Evolutionary conservation across 1,140 invertebrate genomes (phyloP).

Genomic region (Drosophila guanche): DNA sequence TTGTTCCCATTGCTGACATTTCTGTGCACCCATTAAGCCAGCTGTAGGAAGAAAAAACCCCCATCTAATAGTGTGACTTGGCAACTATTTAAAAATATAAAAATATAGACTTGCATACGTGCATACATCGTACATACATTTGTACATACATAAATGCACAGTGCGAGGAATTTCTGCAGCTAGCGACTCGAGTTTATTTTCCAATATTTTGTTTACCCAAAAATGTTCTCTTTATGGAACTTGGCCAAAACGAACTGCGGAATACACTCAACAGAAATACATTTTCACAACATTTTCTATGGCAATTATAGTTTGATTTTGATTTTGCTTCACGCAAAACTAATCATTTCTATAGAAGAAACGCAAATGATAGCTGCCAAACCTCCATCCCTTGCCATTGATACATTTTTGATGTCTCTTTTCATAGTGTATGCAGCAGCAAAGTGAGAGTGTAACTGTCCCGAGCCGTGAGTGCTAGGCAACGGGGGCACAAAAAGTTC

Average conservation of each 20-base stretch:
- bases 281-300: neutral
- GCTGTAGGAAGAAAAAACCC: constrained; percentile 39
- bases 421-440: constrained; percentile 14
- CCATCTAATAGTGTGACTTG: constrained; percentile 62
- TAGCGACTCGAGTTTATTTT: constrained; percentile 58
- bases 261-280: neutral
- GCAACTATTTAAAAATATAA: constrained; percentile 78
- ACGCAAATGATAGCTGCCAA: too few relatives aligned
- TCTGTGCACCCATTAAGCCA: constrained; percentile 67
- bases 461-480: constrained; percentile 38
- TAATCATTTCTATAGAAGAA: too few relatives aligned
- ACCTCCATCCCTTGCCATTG: too few relatives aligned
- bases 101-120: constrained; percentile 7
- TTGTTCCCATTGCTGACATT: constrained; percentile 70
- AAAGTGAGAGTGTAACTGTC: constrained; percentile 41
- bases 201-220: constrained; percentile 74
- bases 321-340: too few relatives aligned
- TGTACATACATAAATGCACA: constrained; percentile 37
- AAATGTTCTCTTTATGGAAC: constrained; percentile 34
- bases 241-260: neutral
- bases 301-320: neutral
- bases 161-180: constrained; percentile 30
- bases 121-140: constrained; percentile 6
- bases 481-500: constrained; percentile 57
- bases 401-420: neutral